phyloP scores from a whole-genome alignment of 1,140 invertebrate genomes.

The Drosophila nasuta region DNA sequence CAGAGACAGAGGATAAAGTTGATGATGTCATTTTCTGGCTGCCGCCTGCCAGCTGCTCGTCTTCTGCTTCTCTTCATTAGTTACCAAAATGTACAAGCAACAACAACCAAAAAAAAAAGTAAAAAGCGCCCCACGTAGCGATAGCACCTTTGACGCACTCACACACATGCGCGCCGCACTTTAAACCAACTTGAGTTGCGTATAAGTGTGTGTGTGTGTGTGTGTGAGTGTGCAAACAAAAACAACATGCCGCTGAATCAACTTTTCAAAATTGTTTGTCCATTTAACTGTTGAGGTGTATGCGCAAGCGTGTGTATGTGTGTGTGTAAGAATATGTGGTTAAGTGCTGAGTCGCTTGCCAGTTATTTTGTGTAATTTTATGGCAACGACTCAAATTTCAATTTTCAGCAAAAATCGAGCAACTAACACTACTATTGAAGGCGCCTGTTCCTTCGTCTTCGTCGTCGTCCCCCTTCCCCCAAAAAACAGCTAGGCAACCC shows the following conservation, averaged over 20 bases:
- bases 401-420: conserved; percentile 57
- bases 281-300: conserved; percentile 49
- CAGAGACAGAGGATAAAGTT: background rate
- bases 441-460: background rate
- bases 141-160: conserved; percentile 52
- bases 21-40: conserved; percentile 38
- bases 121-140: conserved; percentile 37
- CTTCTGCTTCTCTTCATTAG: conserved; percentile 18
- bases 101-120: background rate
- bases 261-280: conserved; percentile 61
- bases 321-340: conserved; percentile 13
- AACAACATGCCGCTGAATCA: conserved; percentile 63
- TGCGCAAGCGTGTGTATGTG: background rate
- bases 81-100: conserved; percentile 33
- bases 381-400: conserved; percentile 61
- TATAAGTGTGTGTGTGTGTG: conserved; percentile 2
- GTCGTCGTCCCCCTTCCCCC: background rate
- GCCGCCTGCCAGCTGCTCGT: conserved; percentile 29
- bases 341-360: conserved; percentile 30
- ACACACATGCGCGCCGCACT: conserved; percentile 60
- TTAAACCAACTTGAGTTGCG: conserved; percentile 26
- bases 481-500: conserved; percentile 8
- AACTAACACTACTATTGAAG: conserved; percentile 45
- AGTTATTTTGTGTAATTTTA: conserved; percentile 60
- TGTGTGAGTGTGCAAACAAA: conserved; percentile 66